Evolutionary conservation across 2,888 invertebrate species (phyloP).

Genomic region (Stenodera caucasica): DNA sequence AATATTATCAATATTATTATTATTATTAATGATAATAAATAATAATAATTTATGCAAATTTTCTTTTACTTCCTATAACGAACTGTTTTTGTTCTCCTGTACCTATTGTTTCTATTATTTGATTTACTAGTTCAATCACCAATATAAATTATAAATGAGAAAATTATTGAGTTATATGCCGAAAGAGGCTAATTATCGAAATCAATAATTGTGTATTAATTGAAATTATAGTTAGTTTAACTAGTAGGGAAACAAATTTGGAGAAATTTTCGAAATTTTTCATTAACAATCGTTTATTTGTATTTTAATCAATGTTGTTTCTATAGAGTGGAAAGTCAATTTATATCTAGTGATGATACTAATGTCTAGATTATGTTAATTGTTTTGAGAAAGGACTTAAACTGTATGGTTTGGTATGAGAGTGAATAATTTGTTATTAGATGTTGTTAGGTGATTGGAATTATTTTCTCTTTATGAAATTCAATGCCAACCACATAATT

Average conservation of each 20-base stretch:
- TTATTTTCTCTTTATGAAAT: slow-evolving; percentile 4
- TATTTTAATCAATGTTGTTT: neutral
- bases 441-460: neutral
- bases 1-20: neutral
- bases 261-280: too few species aligned
- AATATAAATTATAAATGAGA: neutral
- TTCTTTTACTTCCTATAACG: neutral
- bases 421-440: slow-evolving; percentile 3
- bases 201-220: neutral
- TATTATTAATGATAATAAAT: neutral
- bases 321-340: neutral
- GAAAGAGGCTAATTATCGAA: neutral
- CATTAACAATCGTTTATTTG: too few species aligned
- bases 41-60: neutral
- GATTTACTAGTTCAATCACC: neutral
- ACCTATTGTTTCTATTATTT: too few species aligned
- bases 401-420: neutral
- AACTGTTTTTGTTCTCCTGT: too few species aligned
- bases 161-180: neutral
- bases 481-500: slow-evolving; percentile 5
- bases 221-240: too few species aligned
- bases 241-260: too few species aligned
- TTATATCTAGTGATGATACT: neutral
- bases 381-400: neutral
- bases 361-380: slow-evolving; percentile 5